phyloP scores from a whole-genome alignment of 2,797 vertebrate genomes.

The Aselliscus stoliczkanus region DNA sequence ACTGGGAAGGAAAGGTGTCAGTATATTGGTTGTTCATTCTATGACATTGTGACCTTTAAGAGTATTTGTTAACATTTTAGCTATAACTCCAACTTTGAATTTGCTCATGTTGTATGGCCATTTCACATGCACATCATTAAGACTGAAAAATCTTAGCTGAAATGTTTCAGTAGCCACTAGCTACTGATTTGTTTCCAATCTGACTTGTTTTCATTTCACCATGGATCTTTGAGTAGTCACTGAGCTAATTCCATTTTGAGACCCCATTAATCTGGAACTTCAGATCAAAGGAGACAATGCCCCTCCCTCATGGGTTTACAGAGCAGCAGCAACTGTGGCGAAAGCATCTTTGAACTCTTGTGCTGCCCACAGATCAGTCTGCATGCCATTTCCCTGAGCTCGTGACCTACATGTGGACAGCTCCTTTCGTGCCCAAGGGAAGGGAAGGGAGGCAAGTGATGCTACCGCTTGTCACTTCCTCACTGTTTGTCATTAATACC shows the following conservation, averaged over 20 bases:
- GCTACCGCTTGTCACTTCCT: not conserved
- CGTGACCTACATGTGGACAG: not conserved
- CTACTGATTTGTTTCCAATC: not conserved
- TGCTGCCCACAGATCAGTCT: not conserved
- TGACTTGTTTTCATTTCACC: constrained; percentile 50
- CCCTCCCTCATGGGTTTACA: constrained; percentile 28
- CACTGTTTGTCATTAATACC: not conserved
- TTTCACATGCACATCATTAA: constrained; percentile 24
- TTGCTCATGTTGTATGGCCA: not conserved
- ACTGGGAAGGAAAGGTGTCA: not conserved
- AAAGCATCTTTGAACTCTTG: not conserved
- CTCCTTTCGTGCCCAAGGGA: not conserved
- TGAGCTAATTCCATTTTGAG: constrained; percentile 78
- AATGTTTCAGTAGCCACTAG: not conserved
- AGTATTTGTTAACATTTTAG: not conserved
- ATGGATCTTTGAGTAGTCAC: constrained; percentile 46
- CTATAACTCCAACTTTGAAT: not conserved
- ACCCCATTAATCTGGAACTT: constrained; percentile 75
- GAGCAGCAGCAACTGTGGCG: not conserved
- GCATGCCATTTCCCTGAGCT: not conserved
- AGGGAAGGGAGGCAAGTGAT: not conserved
- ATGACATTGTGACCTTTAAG: not conserved
- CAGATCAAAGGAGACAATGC: constrained; percentile 52
- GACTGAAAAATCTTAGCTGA: constrained; percentile 15
- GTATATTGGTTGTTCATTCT: not conserved